phyloP scores from a whole-genome alignment of 2,888 invertebrate genomes.

The Linnaemya tessellans region DNA sequence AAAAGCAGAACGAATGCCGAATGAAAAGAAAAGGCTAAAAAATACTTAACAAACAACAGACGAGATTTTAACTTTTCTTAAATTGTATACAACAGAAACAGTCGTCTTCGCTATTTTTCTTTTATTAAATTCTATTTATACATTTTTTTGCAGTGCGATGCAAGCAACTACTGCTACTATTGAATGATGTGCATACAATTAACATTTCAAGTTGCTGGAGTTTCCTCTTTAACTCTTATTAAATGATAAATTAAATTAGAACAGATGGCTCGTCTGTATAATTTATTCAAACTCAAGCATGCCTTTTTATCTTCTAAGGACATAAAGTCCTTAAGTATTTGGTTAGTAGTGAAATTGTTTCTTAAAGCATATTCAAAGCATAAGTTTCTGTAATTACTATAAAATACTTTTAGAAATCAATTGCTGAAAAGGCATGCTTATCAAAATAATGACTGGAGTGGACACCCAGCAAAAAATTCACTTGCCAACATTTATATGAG shows the following conservation, averaged over 20 bases:
- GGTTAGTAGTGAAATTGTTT: no score
- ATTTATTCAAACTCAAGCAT: no score
- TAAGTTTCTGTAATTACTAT: no score
- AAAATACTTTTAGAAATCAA: no score
- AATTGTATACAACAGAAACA: slow-evolving; percentile 55
- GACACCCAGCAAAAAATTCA: no score
- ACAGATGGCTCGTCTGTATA: no score
- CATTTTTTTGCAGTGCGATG: slow-evolving; percentile 13
- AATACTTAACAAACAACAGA: slow-evolving; percentile 23
- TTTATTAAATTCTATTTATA: slow-evolving; percentile 20
- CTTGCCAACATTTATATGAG: no score
- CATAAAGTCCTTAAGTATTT: no score
- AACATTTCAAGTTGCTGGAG: neutral
- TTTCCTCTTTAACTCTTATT: neutral
- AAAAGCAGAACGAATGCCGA: neutral
- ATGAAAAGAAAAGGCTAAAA: slow-evolving; percentile 7
- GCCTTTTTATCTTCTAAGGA: no score
- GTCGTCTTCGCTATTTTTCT: slow-evolving; percentile 31
- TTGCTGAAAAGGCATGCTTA: no score
- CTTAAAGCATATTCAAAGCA: no score
- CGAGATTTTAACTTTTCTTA: slow-evolving; percentile 59
- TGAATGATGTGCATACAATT: neutral
- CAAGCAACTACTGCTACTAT: neutral
- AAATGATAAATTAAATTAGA: neutral
- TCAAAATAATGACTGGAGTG: no score